phyloP scores from a whole-genome alignment of 2,888 invertebrate species.

The Leucoptera coffeella region DNA sequence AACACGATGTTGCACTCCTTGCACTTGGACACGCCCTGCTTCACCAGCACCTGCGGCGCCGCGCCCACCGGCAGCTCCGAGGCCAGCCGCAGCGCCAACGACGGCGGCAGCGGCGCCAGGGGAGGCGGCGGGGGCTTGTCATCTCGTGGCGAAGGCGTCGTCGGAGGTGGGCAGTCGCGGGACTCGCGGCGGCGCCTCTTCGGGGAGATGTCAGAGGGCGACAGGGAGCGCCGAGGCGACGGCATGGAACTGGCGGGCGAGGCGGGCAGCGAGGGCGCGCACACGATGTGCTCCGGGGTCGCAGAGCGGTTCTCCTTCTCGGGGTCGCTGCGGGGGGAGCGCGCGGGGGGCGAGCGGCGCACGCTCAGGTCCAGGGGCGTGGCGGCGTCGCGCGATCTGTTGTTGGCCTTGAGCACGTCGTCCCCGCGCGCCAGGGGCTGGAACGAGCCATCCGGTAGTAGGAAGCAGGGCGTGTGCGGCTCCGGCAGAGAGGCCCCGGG shows the following conservation, averaged over 20 bases:
- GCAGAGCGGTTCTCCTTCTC: constrained; percentile 68
- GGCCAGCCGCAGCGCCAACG: constrained; percentile 58
- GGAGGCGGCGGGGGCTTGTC: constrained; percentile 26
- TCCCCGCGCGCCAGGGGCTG: constrained; percentile 69
- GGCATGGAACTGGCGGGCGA: constrained; percentile 66
- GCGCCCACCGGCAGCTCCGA: constrained; percentile 51
- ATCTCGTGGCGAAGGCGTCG: constrained; percentile 30
- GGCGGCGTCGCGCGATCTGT: constrained; percentile 50
- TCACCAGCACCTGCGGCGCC: constrained; percentile 74
- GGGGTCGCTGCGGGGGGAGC: constrained; percentile 54
- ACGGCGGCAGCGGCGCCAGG: constrained; percentile 47
- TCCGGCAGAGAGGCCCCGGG: constrained; percentile 69
- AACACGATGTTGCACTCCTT: constrained; percentile 96
- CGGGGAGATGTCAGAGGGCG: constrained; percentile 50
- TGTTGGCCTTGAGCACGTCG: constrained; percentile 51
- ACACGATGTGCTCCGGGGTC: constrained; percentile 70
- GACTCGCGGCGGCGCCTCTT: constrained; percentile 53
- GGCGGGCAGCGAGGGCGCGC: constrained; percentile 65
- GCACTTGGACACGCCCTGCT: constrained; percentile 93
- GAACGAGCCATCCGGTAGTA: constrained; percentile 78
- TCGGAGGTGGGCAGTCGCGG: constrained; percentile 46
- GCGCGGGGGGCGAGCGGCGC: constrained; percentile 61
- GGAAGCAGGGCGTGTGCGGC: constrained; percentile 78
- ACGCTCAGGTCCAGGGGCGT: constrained; percentile 78
- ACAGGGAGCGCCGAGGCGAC: constrained; percentile 54